These are phyloP conservation scores for Conops quadrifasciatus DNA, from an alignment of 2,888 invertebrate species.

Conservation along the genomic window DNA sequence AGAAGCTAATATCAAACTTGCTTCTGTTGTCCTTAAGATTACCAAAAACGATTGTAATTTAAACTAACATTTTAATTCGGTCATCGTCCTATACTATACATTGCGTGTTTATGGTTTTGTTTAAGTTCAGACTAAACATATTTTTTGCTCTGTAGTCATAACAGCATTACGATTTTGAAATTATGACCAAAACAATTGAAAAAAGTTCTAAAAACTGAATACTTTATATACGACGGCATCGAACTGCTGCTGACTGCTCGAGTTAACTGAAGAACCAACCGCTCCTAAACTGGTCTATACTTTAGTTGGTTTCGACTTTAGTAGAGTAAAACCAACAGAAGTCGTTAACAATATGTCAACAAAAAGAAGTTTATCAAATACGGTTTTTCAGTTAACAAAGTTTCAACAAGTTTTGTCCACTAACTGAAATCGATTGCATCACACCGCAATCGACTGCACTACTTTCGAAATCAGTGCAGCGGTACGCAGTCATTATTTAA, in stretches of 20 bases:
- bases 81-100: no score
- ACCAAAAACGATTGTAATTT: no score
- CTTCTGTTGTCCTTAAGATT: no score
- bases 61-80: no score
- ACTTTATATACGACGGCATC: no score
- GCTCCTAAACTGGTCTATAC: background rate
- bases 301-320: background rate
- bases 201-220: no score
- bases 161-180: no score
- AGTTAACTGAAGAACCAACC: background rate
- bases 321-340: background rate
- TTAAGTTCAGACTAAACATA: no score
- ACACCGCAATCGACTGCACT: slow-evolving; percentile 8
- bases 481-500: slow-evolving; percentile 19
- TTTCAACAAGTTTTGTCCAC: slow-evolving; percentile 22
- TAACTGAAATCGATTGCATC: slow-evolving; percentile 17
- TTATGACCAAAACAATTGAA: no score
- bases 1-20: no score
- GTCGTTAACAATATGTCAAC: background rate
- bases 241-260: background rate
- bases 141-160: no score
- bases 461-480: slow-evolving; percentile 24
- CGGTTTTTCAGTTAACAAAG: slow-evolving; percentile 20
- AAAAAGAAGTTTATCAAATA: slow-evolving; percentile 3
- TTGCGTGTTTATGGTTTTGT: no score